A percentile compares a stretch with the other conserved stretches of the same genome.
These are phyloP conservation scores for Sebastolobus alascanus DNA, from an alignment of 2,797 vertebrate genomes.

Conservation along the genomic window DNA sequence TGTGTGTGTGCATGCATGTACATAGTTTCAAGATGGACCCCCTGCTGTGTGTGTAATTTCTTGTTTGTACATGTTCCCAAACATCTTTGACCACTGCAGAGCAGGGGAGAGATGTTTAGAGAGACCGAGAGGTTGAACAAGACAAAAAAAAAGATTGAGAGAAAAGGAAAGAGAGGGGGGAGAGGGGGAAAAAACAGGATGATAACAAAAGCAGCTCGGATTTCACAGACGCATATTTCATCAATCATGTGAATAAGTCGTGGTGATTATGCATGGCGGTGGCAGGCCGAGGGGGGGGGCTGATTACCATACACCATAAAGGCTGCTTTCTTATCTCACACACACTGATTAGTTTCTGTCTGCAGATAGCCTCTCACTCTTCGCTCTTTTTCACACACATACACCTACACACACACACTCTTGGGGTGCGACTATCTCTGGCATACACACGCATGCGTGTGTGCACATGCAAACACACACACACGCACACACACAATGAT, in stretches of 20 bases:
- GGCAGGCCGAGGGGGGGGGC: constrained; percentile 75
- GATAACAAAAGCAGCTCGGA: constrained; percentile 84
- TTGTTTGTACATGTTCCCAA: constrained; percentile 83
- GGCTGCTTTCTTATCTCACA: constrained; percentile 86
- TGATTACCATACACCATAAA: constrained; percentile 90
- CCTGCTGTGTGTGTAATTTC: constrained; percentile 90
- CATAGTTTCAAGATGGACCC: constrained; percentile 67
- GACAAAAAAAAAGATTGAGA: constrained; percentile 71
- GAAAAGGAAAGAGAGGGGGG: constrained; percentile 60
- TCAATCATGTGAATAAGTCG: constrained; percentile 88
- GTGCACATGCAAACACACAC: constrained; percentile 20
- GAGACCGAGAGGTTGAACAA: constrained; percentile 69
- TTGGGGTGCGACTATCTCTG: constrained; percentile 1
- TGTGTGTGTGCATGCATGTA: neutral
- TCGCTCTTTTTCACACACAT: constrained; percentile 51
- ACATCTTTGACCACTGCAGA: constrained; percentile 72
- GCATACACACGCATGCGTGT: constrained; percentile 25
- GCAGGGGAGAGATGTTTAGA: constrained; percentile 60
- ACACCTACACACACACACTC: constrained; percentile 38
- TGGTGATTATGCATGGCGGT: constrained; percentile 86
- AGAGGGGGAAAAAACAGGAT: constrained; percentile 70
- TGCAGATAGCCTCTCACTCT: constrained; percentile 81
- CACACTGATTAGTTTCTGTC: constrained; percentile 87
- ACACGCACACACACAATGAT: constrained; percentile 7
- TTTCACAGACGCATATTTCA: constrained; percentile 88